A percentile compares a stretch with the other conserved stretches of the same genome.
phyloP scores from a whole-genome alignment of 2,113 vertebrate genomes.

The Nestor notabilis region DNA sequence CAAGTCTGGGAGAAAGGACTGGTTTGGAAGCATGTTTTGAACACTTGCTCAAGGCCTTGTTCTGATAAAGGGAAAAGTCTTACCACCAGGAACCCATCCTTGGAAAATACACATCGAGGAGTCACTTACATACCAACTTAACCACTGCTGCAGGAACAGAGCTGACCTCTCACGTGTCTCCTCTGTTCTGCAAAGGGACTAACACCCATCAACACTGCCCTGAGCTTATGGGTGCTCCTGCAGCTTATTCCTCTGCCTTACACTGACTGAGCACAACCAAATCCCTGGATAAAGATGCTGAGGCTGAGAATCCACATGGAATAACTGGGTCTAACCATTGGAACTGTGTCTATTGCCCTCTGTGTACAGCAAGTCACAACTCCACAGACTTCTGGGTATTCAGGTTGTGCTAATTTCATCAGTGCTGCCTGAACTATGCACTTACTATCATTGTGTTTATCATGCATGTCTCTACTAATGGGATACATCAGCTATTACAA shows the following conservation, averaged over 20 bases:
- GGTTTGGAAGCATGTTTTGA: not conserved
- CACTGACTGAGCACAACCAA: fast-evolving
- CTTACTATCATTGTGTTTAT: not conserved
- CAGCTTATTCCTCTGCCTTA: not conserved
- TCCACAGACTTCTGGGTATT: not conserved
- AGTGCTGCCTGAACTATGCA: not conserved
- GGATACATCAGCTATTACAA: not conserved
- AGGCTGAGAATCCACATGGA: not conserved
- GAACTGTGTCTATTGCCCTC: not conserved
- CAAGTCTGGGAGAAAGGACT: not conserved
- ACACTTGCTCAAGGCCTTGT: not conserved
- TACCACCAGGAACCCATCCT: not conserved
- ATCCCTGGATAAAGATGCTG: not conserved
- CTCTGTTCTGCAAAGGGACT: not conserved
- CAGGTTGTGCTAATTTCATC: not conserved
- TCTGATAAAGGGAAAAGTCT: not conserved
- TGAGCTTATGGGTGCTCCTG: not conserved
- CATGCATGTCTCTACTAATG: not conserved
- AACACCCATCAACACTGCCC: not conserved
- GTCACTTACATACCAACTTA: not conserved
- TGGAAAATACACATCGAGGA: fast-evolving
- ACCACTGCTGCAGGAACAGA: not conserved
- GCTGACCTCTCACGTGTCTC: fast-evolving
- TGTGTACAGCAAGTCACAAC: not conserved
- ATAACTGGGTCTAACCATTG: not conserved